Evolutionary conservation across 2,113 vertebrate species (phyloP), one percentile per base, ranked within the genome.

Genomic region (Arizona elegans): DNA sequence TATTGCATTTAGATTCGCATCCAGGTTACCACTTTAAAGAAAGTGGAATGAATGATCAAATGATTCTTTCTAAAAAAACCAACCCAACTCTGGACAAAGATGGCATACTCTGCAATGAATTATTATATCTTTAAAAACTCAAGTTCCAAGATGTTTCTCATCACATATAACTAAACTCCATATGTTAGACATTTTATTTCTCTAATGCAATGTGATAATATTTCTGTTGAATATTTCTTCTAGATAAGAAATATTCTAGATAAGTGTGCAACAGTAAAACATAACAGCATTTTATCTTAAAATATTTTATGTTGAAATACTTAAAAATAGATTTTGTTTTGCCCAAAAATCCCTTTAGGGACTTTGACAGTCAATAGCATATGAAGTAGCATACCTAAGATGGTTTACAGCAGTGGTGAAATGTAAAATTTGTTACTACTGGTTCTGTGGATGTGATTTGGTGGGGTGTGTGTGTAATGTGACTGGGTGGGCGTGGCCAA

Each of bases 181-280:
- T 92, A 87, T 90, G 75, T 26, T 90, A 53, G 88, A 52, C 38
- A 90, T 92, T 90, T 93, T 92, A 90, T 94, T 90, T 91, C 2
- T 92, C 5, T 15, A 9, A 87, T 23, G 47, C 92, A 21, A 65
- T 26, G 90, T 93, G 86, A 90, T 93, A 8, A 88, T 53, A 56
- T 96, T 86, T 91, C 93, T 55, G 55, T 26, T 86, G 13, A 93
- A n/a, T 33, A 47, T 52, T 21, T 89, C 93, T 65, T 81, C 92
- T 85, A 95, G 92, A 91, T 86, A 92, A 81, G 54, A n/a, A n/a
- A n/a, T n/a, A n/a, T 65, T 81, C 92, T 85, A 95, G 92, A 91
- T 86, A 92, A 81, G 54, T 1, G n/a, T 91, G 23, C 21, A 89
- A 4, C 75, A 89, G 54, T 90, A 95, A 93, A 95, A 93, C 33